Conservation (phyloP, 2,797 vertebrate genomes). For the Sebastolobus altivelis region DNA sequence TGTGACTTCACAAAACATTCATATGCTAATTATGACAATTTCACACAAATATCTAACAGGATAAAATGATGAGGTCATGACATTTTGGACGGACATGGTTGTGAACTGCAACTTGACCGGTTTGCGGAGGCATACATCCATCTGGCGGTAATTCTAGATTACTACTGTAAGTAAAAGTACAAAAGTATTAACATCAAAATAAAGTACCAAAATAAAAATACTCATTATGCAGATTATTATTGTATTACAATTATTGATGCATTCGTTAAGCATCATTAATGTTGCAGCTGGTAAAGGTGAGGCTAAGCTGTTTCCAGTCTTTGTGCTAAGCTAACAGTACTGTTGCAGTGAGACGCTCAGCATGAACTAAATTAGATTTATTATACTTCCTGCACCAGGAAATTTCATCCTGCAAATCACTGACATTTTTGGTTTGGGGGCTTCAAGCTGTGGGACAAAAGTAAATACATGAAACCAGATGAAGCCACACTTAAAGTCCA, state of each 20-base stretch:
- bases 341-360: slow-evolving; percentile 11
- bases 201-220: not conserved
- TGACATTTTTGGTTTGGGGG: slow-evolving; percentile 16
- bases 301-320: not conserved
- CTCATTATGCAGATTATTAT: not conserved
- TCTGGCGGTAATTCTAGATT: no score
- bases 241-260: not conserved
- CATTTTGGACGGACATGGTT: no score
- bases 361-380: slow-evolving; percentile 27
- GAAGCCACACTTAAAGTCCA: not conserved
- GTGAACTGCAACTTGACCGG: no score
- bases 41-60: no score
- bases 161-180: not conserved
- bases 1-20: no score
- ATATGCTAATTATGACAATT: no score
- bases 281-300: not conserved
- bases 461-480: not conserved
- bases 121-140: no score
- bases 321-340: not conserved
- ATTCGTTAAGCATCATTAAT: not conserved
- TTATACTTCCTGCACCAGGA: slow-evolving; percentile 21
- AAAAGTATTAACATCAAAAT: not conserved
- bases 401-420: slow-evolving; percentile 24
- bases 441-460: slow-evolving; percentile 14
- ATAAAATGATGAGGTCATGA: no score